Percentiles rank a stretch among this genome's conserved stretches.
Conservation (phyloP, 2,888 invertebrate species). For the Parasteatoda lunata region DNA sequence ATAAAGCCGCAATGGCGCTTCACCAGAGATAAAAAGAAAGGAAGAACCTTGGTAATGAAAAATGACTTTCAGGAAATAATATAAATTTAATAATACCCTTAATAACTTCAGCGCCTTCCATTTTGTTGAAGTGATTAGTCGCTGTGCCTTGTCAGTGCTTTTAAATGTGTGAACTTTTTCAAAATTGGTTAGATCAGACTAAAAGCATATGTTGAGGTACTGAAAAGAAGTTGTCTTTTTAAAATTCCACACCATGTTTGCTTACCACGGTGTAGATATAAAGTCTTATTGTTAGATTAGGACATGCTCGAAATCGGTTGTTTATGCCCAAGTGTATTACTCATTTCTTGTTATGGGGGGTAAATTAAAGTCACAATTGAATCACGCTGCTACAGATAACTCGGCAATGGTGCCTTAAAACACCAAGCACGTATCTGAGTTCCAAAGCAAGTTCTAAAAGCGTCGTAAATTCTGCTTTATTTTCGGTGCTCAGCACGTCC, state of each 20-base stretch:
- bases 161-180: neutral
- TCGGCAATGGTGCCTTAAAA: neutral
- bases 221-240: neutral
- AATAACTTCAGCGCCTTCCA: slow-evolving; percentile 55
- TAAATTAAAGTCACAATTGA: slow-evolving; percentile 50
- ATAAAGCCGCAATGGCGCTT: slow-evolving; percentile 11
- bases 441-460: slow-evolving; percentile 22
- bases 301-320: slow-evolving; percentile 22
- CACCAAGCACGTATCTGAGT: slow-evolving; percentile 24
- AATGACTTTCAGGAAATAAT: slow-evolving; percentile 34
- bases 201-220: neutral
- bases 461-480: slow-evolving; percentile 41
- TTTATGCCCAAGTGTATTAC: slow-evolving; percentile 23
- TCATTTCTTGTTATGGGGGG: neutral
- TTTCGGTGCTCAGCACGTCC: slow-evolving; percentile 28
- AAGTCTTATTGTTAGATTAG: slow-evolving; percentile 14
- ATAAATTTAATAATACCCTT: slow-evolving; percentile 57
- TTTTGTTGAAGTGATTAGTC: slow-evolving; percentile 16
- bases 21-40: slow-evolving; percentile 10
- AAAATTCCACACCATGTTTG: neutral
- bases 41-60: slow-evolving; percentile 29
- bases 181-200: neutral
- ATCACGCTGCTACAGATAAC: neutral
- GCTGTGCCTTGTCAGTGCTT: slow-evolving; percentile 4
- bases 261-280: neutral